Evolutionary conservation across 92 coral and sea anemone genomes (phyloP).

Genomic region (Anthopleura xanthogrammica): DNA sequence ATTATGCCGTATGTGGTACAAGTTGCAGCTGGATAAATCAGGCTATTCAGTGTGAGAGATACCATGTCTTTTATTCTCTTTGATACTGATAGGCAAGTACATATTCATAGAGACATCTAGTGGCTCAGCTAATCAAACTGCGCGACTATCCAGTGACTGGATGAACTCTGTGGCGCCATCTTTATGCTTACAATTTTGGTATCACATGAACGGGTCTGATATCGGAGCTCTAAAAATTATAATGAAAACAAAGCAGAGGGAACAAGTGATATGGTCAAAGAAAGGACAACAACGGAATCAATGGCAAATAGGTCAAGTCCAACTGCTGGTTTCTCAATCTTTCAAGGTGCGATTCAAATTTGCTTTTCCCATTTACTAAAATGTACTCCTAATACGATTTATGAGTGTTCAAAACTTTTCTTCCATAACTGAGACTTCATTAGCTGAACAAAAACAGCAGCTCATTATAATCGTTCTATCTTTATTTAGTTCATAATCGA

Average conservation of each 20-base stretch:
- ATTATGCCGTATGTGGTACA: too few species aligned
- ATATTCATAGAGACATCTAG: background rate
- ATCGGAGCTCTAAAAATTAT: background rate
- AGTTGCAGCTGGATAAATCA: too few species aligned
- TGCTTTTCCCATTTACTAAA: too few species aligned
- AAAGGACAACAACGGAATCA: background rate
- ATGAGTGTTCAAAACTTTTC: too few species aligned
- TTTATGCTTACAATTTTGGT: background rate
- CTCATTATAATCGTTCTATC: too few species aligned
- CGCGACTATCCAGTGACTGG: slow-evolving; percentile 13
- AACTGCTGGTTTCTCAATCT: background rate
- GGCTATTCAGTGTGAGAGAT: too few species aligned
- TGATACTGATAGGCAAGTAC: background rate
- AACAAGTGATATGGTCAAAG: background rate
- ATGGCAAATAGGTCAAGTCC: background rate
- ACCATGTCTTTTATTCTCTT: background rate
- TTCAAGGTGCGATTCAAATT: too few species aligned
- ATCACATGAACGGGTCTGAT: background rate
- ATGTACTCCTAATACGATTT: too few species aligned
- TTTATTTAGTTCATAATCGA: background rate
- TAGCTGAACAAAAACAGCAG: too few species aligned
- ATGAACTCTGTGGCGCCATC: background rate
- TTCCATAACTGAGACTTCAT: too few species aligned
- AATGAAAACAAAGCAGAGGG: background rate
- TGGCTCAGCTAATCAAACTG: background rate